These are phyloP conservation scores for Mola mola DNA, from an alignment of 2,113 vertebrate species.

Conservation along the genomic window DNA sequence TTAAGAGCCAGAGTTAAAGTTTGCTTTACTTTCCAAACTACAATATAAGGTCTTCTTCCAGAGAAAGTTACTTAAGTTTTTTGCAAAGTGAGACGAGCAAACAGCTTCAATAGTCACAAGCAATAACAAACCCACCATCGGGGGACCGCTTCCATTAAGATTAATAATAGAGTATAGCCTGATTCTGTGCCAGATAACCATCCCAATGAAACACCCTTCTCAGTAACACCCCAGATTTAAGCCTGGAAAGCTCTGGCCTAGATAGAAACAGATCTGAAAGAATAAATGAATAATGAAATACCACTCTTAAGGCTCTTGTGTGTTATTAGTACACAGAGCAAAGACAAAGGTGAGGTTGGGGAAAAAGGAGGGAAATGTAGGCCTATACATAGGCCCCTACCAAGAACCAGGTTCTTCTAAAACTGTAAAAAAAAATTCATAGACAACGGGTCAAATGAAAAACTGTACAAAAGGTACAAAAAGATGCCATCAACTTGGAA, in stretches of 20 bases:
- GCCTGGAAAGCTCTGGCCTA: slow-evolving; percentile 71
- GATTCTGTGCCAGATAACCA: slow-evolving; percentile 56
- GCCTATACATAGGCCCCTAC: background rate
- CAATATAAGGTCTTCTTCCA: slow-evolving; percentile 10
- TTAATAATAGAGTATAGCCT: slow-evolving; percentile 57
- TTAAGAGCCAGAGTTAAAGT: no score
- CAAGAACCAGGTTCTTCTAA: background rate
- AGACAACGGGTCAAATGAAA: background rate
- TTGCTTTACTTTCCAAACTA: background rate
- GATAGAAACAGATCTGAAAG: slow-evolving; percentile 71
- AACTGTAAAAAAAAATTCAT: background rate
- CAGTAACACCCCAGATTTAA: slow-evolving; percentile 62
- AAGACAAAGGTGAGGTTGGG: slow-evolving; percentile 37
- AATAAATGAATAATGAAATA: slow-evolving; percentile 75
- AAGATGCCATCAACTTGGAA: no score
- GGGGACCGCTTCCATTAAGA: slow-evolving; percentile 52
- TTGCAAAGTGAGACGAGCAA: slow-evolving; percentile 22
- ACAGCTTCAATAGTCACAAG: slow-evolving; percentile 41
- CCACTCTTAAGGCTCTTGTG: slow-evolving; percentile 43
- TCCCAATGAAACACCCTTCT: slow-evolving; percentile 59
- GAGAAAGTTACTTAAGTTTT: slow-evolving; percentile 1
- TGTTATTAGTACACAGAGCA: slow-evolving; percentile 36
- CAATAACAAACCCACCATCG: slow-evolving; percentile 10
- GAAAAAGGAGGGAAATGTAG: slow-evolving; percentile 2
- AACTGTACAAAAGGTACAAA: no score